These are phyloP conservation scores for Anisognathus igniventris DNA, from an alignment of 2,797 vertebrate species.

Conservation along the genomic window DNA sequence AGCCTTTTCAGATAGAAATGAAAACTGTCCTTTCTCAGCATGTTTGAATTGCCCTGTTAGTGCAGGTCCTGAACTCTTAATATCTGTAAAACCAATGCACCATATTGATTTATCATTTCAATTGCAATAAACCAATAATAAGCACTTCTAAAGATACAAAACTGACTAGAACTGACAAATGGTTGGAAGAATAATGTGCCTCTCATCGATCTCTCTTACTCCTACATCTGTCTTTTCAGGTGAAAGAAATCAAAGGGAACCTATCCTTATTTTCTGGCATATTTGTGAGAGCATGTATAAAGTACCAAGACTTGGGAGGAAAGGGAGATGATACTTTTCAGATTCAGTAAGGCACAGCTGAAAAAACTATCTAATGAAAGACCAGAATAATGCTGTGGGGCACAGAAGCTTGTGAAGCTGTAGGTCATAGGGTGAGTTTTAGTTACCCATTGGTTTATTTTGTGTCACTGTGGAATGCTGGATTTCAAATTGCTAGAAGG, in stretches of 20 bases:
- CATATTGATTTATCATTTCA: neutral
- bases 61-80: neutral
- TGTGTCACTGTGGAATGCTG: neutral
- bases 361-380: neutral
- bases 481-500: neutral
- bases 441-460: neutral
- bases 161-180: neutral
- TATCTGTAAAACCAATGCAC: neutral
- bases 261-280: conserved; percentile 4
- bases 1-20: neutral
- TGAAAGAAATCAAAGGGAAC: neutral
- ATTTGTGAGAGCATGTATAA: neutral
- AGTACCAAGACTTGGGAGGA: neutral
- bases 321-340: neutral
- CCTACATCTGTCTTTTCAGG: neutral
- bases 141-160: neutral
- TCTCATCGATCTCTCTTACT: neutral
- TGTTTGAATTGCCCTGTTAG: neutral
- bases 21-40: neutral
- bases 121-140: neutral
- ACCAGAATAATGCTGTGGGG: neutral
- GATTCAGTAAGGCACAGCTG: neutral
- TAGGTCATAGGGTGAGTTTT: neutral
- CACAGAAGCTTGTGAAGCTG: neutral
- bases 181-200: neutral